Conservation (phyloP, 2,797 vertebrate species). For the Acrocephalus scirpaceus region DNA sequence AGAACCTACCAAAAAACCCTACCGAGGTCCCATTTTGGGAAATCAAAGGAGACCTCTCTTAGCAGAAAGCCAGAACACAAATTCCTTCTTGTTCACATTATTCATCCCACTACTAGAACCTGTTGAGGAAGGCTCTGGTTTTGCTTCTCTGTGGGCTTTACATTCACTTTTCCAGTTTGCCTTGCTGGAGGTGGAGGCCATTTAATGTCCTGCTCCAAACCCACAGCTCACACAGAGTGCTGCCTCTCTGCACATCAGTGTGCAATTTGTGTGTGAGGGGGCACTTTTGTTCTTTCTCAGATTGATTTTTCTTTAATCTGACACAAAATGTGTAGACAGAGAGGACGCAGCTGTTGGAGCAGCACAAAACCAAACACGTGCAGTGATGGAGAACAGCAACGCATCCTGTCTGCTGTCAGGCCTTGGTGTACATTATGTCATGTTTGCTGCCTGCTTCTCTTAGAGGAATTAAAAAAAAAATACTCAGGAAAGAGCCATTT, state of each 20-base stretch:
- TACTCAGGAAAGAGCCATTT: neutral
- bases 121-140: neutral
- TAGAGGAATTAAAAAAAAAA: neutral
- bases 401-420: neutral
- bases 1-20: neutral
- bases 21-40: neutral
- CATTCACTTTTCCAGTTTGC: fast-evolving
- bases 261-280: neutral
- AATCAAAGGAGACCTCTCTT: neutral
- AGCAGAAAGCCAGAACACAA: neutral
- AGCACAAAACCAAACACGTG: neutral
- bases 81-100: neutral
- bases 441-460: neutral
- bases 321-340: neutral
- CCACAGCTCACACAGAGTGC: fast-evolving
- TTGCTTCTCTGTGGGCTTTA: neutral
- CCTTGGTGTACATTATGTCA: neutral
- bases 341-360: neutral
- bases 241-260: neutral
- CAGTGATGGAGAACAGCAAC: neutral
- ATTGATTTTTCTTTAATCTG: neutral
- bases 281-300: neutral
- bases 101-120: neutral
- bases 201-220: neutral
- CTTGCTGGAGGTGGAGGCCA: neutral